Evolutionary conservation across 2,797 vertebrate genomes (phyloP).

Genomic region (Nyctibius grandis): DNA sequence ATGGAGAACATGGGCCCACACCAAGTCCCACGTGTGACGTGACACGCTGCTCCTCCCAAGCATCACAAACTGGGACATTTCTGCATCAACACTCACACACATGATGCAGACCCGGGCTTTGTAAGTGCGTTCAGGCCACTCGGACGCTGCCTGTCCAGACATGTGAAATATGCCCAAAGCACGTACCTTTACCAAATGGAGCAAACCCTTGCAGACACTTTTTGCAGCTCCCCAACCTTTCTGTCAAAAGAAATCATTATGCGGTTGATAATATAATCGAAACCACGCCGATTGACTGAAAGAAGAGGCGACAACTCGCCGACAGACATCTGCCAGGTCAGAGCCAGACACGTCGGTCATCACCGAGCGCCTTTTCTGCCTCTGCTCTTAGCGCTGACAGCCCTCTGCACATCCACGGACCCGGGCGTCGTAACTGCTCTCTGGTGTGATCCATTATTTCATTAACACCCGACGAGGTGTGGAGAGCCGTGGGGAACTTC

Average conservation of each 20-base stretch:
- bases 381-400: background rate
- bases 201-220: background rate
- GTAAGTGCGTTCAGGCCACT: accelerated
- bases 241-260: background rate
- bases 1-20: background rate
- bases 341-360: background rate
- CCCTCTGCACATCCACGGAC: background rate
- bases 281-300: background rate
- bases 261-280: background rate
- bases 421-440: background rate
- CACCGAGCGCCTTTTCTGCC: background rate
- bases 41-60: background rate
- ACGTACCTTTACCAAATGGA: background rate
- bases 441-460: background rate
- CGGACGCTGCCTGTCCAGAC: background rate
- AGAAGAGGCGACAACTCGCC: background rate
- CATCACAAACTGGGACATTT: background rate
- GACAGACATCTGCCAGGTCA: background rate
- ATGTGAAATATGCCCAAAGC: background rate
- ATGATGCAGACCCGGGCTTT: accelerated
- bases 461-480: background rate
- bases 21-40: background rate
- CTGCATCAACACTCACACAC: background rate
- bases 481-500: background rate
- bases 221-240: background rate